Conservation (phyloP, 2,113 vertebrate species). For the Thalassarche chlororhynchos region DNA sequence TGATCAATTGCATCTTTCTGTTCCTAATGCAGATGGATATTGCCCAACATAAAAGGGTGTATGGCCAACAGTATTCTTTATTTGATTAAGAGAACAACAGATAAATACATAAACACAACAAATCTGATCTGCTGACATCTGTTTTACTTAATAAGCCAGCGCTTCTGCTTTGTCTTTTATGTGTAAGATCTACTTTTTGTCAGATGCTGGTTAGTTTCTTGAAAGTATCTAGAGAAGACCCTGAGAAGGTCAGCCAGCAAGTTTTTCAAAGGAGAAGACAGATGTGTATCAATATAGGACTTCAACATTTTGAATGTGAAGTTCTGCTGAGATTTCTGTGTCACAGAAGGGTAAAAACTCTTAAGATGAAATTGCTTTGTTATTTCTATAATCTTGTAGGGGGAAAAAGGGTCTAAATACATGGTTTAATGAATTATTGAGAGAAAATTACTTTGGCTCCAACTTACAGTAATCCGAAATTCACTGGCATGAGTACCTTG, state of each 20-base stretch:
- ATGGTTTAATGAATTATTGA: background rate
- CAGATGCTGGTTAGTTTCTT: background rate
- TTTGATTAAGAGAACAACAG: background rate
- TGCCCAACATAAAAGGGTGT: background rate
- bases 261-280: background rate
- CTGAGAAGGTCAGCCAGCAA: background rate
- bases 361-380: background rate
- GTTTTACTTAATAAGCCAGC: background rate
- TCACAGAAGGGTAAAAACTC: background rate
- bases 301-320: background rate
- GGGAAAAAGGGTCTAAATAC: background rate
- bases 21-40: background rate
- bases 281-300: background rate
- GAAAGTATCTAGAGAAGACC: background rate
- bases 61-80: background rate
- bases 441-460: background rate
- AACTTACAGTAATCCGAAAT: fast-evolving
- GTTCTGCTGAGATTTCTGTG: background rate
- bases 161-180: background rate
- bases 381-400: background rate
- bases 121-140: conserved; percentile 4
- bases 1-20: background rate
- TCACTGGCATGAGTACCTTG: background rate
- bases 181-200: background rate
- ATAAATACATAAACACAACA: background rate